These are phyloP conservation scores for Nomada lathburiana DNA, from an alignment of 2,888 invertebrate genomes.

Conservation along the genomic window DNA sequence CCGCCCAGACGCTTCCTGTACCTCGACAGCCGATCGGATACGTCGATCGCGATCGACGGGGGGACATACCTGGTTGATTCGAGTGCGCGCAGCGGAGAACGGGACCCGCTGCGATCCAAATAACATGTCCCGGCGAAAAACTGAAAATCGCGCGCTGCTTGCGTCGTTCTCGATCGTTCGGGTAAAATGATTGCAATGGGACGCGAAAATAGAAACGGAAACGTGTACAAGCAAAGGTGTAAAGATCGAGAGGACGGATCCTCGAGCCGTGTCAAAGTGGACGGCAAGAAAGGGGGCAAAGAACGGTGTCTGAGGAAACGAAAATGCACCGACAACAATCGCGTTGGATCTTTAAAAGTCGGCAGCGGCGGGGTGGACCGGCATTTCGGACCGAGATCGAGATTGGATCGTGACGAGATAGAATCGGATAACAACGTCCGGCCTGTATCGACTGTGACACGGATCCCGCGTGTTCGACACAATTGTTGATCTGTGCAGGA, in stretches of 20 bases:
- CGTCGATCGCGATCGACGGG: too few species aligned
- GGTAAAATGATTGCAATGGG: not conserved
- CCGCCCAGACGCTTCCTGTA: conserved; percentile 32
- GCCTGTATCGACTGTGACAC: conserved; percentile 47
- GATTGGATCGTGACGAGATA: conserved; percentile 75
- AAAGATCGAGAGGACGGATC: not conserved
- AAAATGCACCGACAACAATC: conserved; percentile 41
- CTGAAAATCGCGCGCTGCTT: too few species aligned
- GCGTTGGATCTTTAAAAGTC: conserved; percentile 36
- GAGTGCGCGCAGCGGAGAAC: too few species aligned
- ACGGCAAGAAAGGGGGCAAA: conserved; percentile 5
- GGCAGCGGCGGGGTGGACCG: conserved; percentile 41
- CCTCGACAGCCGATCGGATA: not conserved
- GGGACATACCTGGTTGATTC: too few species aligned
- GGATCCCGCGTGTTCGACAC: conserved; percentile 41
- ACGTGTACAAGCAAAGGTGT: not conserved
- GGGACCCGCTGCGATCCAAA: too few species aligned
- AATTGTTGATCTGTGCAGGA: conserved; percentile 2
- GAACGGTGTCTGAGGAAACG: conserved; percentile 17
- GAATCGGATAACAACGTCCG: conserved; percentile 73
- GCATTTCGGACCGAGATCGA: conserved; percentile 71
- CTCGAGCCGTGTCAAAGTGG: not conserved
- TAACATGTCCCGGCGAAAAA: too few species aligned
- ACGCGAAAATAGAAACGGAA: not conserved
- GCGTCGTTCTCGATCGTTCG: too few species aligned